Conservation (phyloP, 2,797 vertebrate species). For the Paedocypris micromegethes region DNA sequence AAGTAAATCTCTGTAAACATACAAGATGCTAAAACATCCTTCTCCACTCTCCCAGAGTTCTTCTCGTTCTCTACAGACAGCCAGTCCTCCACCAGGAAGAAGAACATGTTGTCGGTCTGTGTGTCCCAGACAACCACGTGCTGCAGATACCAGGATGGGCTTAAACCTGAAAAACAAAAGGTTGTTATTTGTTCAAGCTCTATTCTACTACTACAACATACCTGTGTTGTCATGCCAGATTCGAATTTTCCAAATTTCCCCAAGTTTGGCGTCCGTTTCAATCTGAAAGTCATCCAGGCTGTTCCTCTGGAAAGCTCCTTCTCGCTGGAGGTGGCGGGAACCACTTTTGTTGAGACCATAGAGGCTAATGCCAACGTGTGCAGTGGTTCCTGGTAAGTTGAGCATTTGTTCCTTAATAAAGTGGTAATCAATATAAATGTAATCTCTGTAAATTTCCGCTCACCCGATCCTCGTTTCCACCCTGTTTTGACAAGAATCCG, state of each 20-base stretch:
- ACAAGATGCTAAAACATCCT: conserved; percentile 74
- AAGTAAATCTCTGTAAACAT: conserved; percentile 40
- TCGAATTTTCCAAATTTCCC: conserved; percentile 77
- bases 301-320: conserved; percentile 70
- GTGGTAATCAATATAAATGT: background rate
- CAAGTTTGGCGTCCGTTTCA: conserved; percentile 70
- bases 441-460: background rate
- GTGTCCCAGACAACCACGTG: conserved; percentile 76
- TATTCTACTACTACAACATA: background rate
- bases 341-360: conserved; percentile 73
- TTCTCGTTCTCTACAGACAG: conserved; percentile 73
- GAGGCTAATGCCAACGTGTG: conserved; percentile 74
- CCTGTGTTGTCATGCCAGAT: conserved; percentile 82
- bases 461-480: conserved; percentile 70
- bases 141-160: conserved; percentile 75
- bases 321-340: conserved; percentile 68
- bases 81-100: conserved; percentile 77
- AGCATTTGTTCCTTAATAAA: background rate
- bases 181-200: background rate
- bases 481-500: conserved; percentile 76
- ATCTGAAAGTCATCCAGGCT: conserved; percentile 73
- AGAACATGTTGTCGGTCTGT: conserved; percentile 73
- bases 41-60: conserved; percentile 70
- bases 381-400: conserved; percentile 68
- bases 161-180: conserved; percentile 60